Evolutionary conservation across 2,888 invertebrate species (phyloP).

Genomic region (Tetramorium bicarinatum): DNA sequence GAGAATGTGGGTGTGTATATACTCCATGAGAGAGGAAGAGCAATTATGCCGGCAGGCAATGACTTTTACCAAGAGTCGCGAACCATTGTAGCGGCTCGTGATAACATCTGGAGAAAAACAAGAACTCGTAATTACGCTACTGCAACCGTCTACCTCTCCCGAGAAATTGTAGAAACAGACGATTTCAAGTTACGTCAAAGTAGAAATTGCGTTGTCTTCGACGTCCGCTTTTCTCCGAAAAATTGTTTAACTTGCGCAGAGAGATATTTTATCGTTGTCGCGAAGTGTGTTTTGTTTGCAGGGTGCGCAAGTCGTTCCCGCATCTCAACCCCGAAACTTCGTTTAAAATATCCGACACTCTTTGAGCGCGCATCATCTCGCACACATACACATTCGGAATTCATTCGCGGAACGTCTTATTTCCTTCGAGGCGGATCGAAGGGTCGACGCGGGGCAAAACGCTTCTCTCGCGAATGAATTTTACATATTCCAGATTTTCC

Average conservation of each 20-base stretch:
- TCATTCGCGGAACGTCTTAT: constrained; percentile 38
- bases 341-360: background rate
- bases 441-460: constrained; percentile 13
- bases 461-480: constrained; percentile 33
- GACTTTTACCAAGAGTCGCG: constrained; percentile 19
- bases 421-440: constrained; percentile 37
- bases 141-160: background rate
- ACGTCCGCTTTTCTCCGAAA: background rate
- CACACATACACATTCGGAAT: background rate
- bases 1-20: background rate
- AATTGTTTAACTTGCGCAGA: background rate
- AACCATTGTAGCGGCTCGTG: constrained; percentile 26
- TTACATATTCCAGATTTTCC: constrained; percentile 58
- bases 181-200: constrained; percentile 11
- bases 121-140: constrained; percentile 30
- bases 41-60: constrained; percentile 22
- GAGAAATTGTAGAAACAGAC: background rate
- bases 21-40: constrained; percentile 34
- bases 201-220: background rate
- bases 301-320: background rate
- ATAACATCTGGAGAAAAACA: constrained; percentile 34
- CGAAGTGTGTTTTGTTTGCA: background rate
- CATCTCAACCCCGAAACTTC: background rate
- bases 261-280: background rate
- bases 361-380: background rate